These are phyloP conservation scores for Orgyia antiqua DNA, from an alignment of 2,888 invertebrate genomes.

Conservation along the genomic window DNA sequence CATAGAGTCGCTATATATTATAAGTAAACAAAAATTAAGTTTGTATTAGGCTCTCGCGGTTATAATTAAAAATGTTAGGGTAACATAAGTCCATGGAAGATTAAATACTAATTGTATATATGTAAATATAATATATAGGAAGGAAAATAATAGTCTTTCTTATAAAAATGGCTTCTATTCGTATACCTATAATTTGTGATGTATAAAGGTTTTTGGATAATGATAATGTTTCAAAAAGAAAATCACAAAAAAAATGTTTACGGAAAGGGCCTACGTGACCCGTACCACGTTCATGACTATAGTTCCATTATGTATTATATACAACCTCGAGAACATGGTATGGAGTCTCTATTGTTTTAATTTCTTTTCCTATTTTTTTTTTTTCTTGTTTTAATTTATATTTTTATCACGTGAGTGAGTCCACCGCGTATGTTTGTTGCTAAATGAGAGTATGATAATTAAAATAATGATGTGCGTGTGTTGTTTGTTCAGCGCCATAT, in stretches of 20 bases:
- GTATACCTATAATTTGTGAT: conserved; percentile 54
- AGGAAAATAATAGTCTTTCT: conserved; percentile 43
- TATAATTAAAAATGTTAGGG: too few species aligned
- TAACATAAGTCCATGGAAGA: conserved; percentile 41
- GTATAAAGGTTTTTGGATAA: conserved; percentile 45
- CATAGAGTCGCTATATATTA: conserved; percentile 14
- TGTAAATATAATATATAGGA: conserved; percentile 56
- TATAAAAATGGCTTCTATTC: conserved; percentile 47
- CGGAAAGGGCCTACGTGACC: conserved; percentile 53
- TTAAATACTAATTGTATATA: conserved; percentile 55
- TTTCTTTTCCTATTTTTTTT: too few species aligned
- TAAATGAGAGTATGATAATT: conserved; percentile 50
- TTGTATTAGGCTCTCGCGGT: too few species aligned
- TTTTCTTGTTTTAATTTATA: conserved; percentile 59
- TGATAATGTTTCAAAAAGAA: conserved; percentile 36
- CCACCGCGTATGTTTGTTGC: conserved; percentile 42
- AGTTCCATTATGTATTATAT: conserved; percentile 12
- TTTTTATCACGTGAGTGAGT: conserved; percentile 60
- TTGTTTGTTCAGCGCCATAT: conserved; percentile 70
- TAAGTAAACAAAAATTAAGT: conserved; percentile 23
- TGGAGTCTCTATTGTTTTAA: conserved; percentile 38
- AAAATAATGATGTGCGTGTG: conserved; percentile 57
- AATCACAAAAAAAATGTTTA: conserved; percentile 48
- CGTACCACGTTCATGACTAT: conserved; percentile 42
- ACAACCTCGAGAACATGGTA: conserved; percentile 37